Evolutionary conservation across 2,797 vertebrate species (phyloP), one percentile per base, ranked within the genome.

Genomic region (Pampus argenteus): DNA sequence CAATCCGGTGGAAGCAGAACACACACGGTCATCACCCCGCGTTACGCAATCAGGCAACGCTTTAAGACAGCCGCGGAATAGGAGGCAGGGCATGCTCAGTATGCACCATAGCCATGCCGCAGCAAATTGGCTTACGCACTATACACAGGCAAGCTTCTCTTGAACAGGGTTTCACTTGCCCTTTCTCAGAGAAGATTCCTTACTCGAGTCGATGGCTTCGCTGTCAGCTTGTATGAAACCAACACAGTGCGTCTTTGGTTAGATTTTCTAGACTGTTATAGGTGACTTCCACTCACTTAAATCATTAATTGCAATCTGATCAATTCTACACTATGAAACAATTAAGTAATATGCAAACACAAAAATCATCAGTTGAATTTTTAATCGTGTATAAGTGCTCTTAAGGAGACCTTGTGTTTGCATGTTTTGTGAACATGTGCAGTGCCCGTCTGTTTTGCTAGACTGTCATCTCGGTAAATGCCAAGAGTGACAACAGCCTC

Each of bases 51-150:
- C 89, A 92, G 88, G 83, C 88, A 83, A 78, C 25, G 79, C 90
- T 92, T 83, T 82, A 80, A 92, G 86, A 89, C 89, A 89, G 89
- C 85, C 79, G 59, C 58, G 51, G 78, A 89, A 80, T 83, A 88
- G 79, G 76, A 90, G 88, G 79, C 89, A 71, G 83, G 82, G 85
- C 91, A 87, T 89, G 90, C 92, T 94, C 92, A 91, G 91, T 93
- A 83, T 87, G 83, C 86, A 70, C 79, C 75, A 71, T 29, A 85
- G 83, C 88, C 73, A 83, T 88, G 91, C 90, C 91, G 90, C 70
- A 87, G 90, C 91, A 88, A 94, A 94, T 92, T 93, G 92, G 91
- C 92, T 94, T 91, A 91, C 90, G 84, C 87, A 78, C 79, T 78
- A 76, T 82, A 86, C 81, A 71, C 85, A 83, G 85, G 60, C 87